A percentile compares a stretch with the other conserved stretches of the same genome.
These are phyloP conservation scores for Carcharodon carcharias DNA, from an alignment of 2,797 vertebrate species.

Conservation along the genomic window DNA sequence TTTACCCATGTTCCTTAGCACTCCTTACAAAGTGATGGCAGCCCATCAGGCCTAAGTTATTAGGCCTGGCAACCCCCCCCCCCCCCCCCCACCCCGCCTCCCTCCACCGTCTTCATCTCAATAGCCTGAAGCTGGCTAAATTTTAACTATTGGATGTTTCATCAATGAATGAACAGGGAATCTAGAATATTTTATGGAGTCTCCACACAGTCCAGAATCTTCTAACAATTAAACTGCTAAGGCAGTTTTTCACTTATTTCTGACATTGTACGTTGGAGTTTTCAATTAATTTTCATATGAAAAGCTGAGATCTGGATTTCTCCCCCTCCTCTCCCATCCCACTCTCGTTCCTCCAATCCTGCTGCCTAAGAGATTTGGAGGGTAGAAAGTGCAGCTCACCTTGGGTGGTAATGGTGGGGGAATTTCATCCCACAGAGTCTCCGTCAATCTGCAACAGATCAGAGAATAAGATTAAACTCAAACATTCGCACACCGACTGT, in stretches of 20 bases:
- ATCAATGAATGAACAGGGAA: neutral
- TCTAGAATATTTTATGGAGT: neutral
- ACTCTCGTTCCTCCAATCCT: neutral
- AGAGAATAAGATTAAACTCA: neutral
- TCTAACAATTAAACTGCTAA: neutral
- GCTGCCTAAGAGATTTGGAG: neutral
- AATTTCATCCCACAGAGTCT: slow-evolving; percentile 46
- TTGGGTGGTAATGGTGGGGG: slow-evolving; percentile 85
- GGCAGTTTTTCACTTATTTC: neutral
- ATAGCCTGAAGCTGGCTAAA: neutral
- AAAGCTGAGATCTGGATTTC: neutral
- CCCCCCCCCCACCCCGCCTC: too few relatives aligned
- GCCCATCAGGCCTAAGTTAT: neutral
- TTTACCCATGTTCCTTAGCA: neutral
- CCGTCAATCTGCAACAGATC: slow-evolving; percentile 49
- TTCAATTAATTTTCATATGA: neutral
- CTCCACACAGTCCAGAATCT: neutral
- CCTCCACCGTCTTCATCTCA: neutral
- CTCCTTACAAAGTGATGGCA: neutral
- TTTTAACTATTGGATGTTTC: neutral
- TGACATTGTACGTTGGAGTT: neutral
- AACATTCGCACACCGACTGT: neutral
- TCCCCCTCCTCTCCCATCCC: neutral
- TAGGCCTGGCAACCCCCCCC: neutral
- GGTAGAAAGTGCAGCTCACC: slow-evolving; percentile 52